Conservation (phyloP, 2,797 vertebrate genomes). For the Pelochelys cantorii region DNA sequence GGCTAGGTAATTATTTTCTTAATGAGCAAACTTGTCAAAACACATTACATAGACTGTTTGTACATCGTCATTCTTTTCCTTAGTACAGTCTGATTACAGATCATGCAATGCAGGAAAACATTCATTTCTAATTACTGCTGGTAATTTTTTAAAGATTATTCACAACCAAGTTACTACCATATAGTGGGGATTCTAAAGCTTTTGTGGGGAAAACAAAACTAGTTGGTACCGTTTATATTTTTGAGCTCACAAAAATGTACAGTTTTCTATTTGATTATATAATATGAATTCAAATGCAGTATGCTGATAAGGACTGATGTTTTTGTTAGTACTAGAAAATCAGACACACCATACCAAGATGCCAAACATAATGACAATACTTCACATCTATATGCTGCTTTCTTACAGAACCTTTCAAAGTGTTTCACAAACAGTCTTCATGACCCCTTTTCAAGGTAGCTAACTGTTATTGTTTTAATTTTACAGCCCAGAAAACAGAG, state of each 20-base stretch:
- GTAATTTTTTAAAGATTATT: slow-evolving; percentile 32
- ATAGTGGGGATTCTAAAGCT: slow-evolving; percentile 16
- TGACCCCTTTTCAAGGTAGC: not conserved
- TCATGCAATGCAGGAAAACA: slow-evolving; percentile 28
- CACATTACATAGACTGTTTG: slow-evolving; percentile 41
- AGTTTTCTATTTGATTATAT: not conserved
- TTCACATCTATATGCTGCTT: not conserved
- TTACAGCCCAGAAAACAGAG: not conserved
- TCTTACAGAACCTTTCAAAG: not conserved
- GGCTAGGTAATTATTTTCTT: slow-evolving; percentile 71
- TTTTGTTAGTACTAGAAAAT: not conserved
- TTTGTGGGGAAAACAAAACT: not conserved
- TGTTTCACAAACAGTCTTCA: not conserved
- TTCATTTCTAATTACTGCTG: slow-evolving; percentile 48
- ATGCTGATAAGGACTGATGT: not conserved
- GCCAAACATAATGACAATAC: not conserved
- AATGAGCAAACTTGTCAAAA: slow-evolving; percentile 64
- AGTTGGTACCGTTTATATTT: not conserved
- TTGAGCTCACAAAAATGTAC: not conserved
- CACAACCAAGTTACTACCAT: not conserved
- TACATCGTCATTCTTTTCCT: slow-evolving; percentile 36
- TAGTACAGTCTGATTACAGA: slow-evolving; percentile 34
- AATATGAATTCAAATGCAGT: not conserved
- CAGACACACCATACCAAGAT: not conserved
- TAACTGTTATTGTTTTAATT: not conserved